Evolutionary conservation across 2,888 invertebrate genomes (phyloP).

Genomic region (Caenorhabditis panamensis): DNA sequence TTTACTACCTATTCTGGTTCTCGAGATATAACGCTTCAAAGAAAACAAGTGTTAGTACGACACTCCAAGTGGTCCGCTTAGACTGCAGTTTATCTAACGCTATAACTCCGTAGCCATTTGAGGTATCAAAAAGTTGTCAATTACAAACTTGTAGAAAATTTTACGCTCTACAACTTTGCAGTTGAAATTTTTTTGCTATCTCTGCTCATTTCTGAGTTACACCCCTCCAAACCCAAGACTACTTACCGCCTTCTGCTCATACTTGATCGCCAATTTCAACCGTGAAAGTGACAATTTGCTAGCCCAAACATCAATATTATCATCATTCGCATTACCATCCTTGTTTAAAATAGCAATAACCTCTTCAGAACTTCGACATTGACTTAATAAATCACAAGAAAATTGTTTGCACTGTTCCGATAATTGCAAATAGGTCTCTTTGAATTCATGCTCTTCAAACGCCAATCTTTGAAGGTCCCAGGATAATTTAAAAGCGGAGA

Average conservation of each 20-base stretch:
- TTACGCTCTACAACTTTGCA: not conserved
- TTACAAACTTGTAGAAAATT: not conserved
- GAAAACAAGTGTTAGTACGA: too few relatives aligned
- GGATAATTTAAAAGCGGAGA: slow-evolving; percentile 83
- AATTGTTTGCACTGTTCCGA: slow-evolving; percentile 84
- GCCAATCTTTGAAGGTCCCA: slow-evolving; percentile 84
- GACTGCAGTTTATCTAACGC: too few relatives aligned
- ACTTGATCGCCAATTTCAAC: slow-evolving; percentile 84
- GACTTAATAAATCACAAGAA: slow-evolving; percentile 84
- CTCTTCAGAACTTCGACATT: slow-evolving; percentile 84
- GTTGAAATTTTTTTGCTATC: not conserved
- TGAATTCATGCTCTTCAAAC: slow-evolving; percentile 84
- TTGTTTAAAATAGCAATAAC: slow-evolving; percentile 84
- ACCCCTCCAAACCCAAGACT: not conserved
- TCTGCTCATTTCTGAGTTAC: not conserved
- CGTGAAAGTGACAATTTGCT: slow-evolving; percentile 82
- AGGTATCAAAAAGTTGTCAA: not conserved
- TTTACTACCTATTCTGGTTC: too few relatives aligned
- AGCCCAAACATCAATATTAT: slow-evolving; percentile 79
- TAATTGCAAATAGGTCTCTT: slow-evolving; percentile 79
- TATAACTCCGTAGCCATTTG: not conserved
- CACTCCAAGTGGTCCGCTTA: too few relatives aligned
- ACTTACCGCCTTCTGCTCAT: slow-evolving; percentile 84
- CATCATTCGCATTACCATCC: slow-evolving; percentile 80
- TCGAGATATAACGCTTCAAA: too few relatives aligned